Evolutionary conservation across 2,113 vertebrate species (phyloP).

Genomic region (Empidonax traillii): DNA sequence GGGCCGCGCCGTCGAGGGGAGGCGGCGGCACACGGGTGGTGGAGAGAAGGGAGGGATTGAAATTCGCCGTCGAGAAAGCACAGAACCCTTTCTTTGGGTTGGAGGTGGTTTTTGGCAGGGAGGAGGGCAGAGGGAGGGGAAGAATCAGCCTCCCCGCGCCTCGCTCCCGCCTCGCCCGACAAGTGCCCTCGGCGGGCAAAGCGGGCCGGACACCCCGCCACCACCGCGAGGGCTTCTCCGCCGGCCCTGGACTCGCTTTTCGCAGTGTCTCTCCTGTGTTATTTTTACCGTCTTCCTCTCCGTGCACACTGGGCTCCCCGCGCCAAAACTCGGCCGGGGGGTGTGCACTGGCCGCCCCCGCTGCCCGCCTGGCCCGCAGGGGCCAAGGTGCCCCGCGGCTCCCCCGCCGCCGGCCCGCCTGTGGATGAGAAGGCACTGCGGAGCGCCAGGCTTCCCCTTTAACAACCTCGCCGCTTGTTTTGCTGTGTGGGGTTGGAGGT

Average conservation of each 20-base stretch:
- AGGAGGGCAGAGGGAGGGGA: too few species aligned
- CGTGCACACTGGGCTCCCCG: neutral
- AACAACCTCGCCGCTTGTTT: conserved; percentile 23
- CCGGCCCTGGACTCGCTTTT: neutral
- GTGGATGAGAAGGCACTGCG: neutral
- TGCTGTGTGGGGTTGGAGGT: neutral
- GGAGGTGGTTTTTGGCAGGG: neutral
- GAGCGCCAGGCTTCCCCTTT: neutral
- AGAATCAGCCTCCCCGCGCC: neutral
- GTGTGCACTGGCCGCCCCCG: neutral
- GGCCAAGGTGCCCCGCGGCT: neutral
- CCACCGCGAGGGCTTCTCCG: neutral
- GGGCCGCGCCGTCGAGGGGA: neutral
- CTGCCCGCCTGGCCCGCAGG: neutral
- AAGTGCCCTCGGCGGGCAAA: neutral
- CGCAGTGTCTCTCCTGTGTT: neutral
- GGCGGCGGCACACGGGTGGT: neutral
- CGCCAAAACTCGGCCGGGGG: neutral
- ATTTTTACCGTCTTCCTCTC: neutral
- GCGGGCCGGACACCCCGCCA: neutral
- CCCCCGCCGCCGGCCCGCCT: neutral
- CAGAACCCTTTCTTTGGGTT: neutral
- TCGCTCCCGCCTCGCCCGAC: neutral
- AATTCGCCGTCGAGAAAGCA: neutral
- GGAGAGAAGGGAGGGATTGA: neutral